Evolutionary conservation across 2,797 vertebrate genomes (phyloP), one percentile per base, ranked within the genome.

Genomic region (Picus viridis): DNA sequence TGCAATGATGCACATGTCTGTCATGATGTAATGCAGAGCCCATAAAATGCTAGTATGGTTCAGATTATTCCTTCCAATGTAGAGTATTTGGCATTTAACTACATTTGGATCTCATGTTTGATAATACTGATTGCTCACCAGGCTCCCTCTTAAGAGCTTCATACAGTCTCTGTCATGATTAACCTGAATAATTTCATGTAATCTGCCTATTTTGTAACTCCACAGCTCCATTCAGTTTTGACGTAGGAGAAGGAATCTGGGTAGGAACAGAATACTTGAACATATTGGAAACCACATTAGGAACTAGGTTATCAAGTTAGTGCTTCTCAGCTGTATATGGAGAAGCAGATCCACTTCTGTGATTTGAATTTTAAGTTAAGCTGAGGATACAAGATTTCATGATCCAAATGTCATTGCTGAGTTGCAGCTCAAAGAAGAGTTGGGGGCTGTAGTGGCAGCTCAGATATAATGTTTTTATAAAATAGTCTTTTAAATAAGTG

Each of bases 121-220:
- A 88, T 72, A 82, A 71, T 32, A 59, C 36, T 86, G 30, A 75
- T 86, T 72, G 81, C 78, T 65, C 64, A 56, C 78, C 61, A 82
- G 72, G 63, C 63, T 89, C 39, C 64, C 18, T 86, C 61, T 88
- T 86, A 84, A 83, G 64, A 87, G 47, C 54, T 84, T 94, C 61
- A 49, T 43, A 69, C 32, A 58, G 72, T 43, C 81, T 76, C 84
- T 90, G 84, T 89, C 75, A 57, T 85, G 82, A 90, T 86, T 90
- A 94, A 82, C 61, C 68, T 73, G 58, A 76, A 79, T 87, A 75
- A 76, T 79, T 94, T 94, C 10, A 8, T 73, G 59, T 86, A 88
- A 88, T 90, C 83, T 93, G 41, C 0, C 3, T 76, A 23, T 88
- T 91, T 85, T 65, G n/a, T 83, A 75, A 47, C 81, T 84, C 29